Evolutionary conservation across 1,140 invertebrate genomes (phyloP), one percentile per base, ranked within the genome.

Genomic region (Vanessa tameamea): DNA sequence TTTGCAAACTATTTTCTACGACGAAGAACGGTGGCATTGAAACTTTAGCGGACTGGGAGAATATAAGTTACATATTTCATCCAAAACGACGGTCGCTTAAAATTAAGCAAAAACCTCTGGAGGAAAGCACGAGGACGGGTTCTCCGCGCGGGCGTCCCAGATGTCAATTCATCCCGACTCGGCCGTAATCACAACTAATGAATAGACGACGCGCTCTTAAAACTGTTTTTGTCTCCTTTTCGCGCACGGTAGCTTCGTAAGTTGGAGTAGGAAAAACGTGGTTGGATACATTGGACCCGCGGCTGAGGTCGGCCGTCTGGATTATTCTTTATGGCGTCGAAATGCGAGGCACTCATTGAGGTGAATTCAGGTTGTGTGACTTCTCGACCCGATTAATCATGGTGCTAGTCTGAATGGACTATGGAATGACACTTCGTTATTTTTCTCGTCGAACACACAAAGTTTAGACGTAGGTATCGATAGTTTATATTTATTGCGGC

Each of bases 321-420:
- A 87, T 90, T 90, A 89, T 92, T 88, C 87, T 91, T 88, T 90
- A 89, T 87, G 85, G 86, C 82, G 84, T 86, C 80, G 84, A 91
- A 91, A 90, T 86, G 86, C 83, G 85, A 87, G 80, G 87, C 78
- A 87, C 82, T 89, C 87, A 86, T 88, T 83, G 87, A 90, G 82
- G 83, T 85, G 83, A 84, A 88, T 87, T 90, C 86, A 87, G 86
- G 85, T 85, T 90, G 83, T 88, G 83, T 83, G 82, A 87, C 86
- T 87, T 75, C 85, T 87, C 88, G 86, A 87, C 84, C 83, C 84
- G 85, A 89, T 87, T 89, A 86, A 90, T 89, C 82, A 86, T 84
- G 77, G 76, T 78, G 75, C 78, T 77, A 82, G 80, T 70, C 75
- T 87, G 87, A 89, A 89, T 89, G 81, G 81, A 83, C 76, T 76